A percentile compares a stretch with the other conserved stretches of the same genome.
Evolutionary conservation across 2,888 invertebrate genomes (phyloP).

Genomic region (Drosophila gaucha): DNA sequence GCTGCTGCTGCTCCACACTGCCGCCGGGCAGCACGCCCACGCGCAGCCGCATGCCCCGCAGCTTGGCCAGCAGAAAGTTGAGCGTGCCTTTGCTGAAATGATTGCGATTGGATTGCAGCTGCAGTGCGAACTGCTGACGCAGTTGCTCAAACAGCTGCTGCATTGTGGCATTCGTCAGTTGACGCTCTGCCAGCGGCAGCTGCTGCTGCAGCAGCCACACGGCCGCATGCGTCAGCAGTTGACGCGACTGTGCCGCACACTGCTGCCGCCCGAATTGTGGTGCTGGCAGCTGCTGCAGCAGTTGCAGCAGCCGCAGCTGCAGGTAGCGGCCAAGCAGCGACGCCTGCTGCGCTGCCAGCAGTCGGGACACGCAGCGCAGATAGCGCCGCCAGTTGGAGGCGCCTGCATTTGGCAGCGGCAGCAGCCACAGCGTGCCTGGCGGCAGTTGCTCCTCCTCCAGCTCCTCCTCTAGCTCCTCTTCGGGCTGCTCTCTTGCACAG

Average conservation of each 20-base stretch:
- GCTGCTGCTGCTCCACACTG: background rate
- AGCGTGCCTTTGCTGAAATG: constrained; percentile 14
- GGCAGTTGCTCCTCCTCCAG: too few relatives aligned
- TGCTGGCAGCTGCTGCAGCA: constrained; percentile 4
- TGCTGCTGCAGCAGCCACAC: constrained; percentile 52
- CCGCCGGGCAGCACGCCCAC: constrained; percentile 50
- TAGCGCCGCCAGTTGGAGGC: background rate
- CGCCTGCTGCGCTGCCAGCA: background rate
- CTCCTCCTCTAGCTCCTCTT: background rate
- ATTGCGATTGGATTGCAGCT: constrained; percentile 49
- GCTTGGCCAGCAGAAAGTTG: constrained; percentile 35
- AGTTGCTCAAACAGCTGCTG: constrained; percentile 45
- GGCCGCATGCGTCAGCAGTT: constrained; percentile 50
- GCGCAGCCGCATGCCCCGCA: constrained; percentile 43
- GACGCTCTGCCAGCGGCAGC: constrained; percentile 1
- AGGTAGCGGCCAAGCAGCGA: constrained; percentile 32
- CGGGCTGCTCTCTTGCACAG: background rate
- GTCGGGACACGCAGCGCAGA: background rate
- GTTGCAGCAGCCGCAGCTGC: constrained; percentile 37
- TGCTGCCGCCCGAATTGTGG: constrained; percentile 21
- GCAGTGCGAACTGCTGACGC: constrained; percentile 39
- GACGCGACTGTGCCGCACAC: constrained; percentile 52
- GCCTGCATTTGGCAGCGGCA: constrained; percentile 25
- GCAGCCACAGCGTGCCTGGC: constrained; percentile 28
- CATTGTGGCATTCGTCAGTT: constrained; percentile 16